A percentile compares a stretch with the other conserved stretches of the same genome.
phyloP scores from a whole-genome alignment of 2,113 vertebrate species.

The Corynorhinus townsendii region DNA sequence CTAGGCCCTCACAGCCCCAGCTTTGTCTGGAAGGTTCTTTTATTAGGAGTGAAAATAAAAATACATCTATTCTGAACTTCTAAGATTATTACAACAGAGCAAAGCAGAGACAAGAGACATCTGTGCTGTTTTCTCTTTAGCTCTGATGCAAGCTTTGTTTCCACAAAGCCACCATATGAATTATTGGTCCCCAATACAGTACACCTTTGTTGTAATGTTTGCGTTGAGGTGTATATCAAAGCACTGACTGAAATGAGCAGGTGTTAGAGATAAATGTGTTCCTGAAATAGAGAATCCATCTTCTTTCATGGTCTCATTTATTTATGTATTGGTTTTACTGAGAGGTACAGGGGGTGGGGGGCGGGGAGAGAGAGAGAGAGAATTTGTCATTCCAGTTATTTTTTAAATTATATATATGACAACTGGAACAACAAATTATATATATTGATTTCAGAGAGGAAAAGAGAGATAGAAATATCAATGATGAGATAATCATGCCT shows the following conservation, averaged over 20 bases:
- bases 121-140: background rate
- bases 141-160: background rate
- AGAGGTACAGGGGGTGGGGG: background rate
- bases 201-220: background rate
- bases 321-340: background rate
- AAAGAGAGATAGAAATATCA: background rate
- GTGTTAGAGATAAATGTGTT: background rate
- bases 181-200: background rate
- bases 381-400: no score
- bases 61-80: background rate
- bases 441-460: background rate
- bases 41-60: background rate
- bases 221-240: background rate
- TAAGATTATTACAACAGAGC: background rate
- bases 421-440: no score
- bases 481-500: background rate
- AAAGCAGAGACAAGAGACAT: background rate
- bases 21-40: background rate
- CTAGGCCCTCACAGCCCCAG: no score
- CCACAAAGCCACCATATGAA: background rate
- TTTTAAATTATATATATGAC: no score
- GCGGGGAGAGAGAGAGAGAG: no score
- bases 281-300: background rate
- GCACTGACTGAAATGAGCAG: background rate
- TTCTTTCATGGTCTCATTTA: background rate